These are phyloP conservation scores for Cephus runcator DNA, from an alignment of 2,888 invertebrate species.

Conservation along the genomic window DNA sequence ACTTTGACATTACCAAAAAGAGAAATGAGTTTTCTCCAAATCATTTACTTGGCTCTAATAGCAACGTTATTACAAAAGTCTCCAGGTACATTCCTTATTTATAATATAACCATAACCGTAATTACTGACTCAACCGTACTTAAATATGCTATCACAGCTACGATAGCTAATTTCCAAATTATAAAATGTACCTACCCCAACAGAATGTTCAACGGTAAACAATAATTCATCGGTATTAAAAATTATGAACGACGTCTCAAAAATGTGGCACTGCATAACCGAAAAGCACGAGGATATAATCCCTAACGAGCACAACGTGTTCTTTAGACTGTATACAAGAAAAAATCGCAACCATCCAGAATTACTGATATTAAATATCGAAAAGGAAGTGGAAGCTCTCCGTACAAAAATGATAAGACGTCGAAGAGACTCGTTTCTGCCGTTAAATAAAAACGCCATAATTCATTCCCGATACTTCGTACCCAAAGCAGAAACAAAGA, in stretches of 20 bases:
- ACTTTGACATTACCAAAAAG: not conserved
- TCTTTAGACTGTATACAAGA: conserved; percentile 25
- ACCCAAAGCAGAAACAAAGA: conserved; percentile 16
- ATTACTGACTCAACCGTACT: not conserved
- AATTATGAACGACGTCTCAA: conserved; percentile 14
- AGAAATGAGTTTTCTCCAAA: not conserved
- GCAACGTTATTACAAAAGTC: not conserved
- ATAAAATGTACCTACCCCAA: not conserved
- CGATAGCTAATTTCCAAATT: not conserved
- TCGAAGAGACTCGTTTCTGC: conserved; percentile 1
- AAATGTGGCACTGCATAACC: conserved; percentile 26
- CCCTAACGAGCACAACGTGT: conserved; percentile 20
- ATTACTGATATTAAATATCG: conserved; percentile 13
- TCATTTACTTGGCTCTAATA: not conserved
- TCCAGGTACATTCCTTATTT: not conserved
- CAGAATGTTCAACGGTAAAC: conserved; percentile 12
- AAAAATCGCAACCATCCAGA: conserved; percentile 19
- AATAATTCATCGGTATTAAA: conserved; percentile 14
- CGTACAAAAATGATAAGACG: conserved; percentile 18
- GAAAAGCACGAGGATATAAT: conserved; percentile 9
- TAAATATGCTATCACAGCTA: not conserved
- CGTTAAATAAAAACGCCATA: conserved; percentile 11
- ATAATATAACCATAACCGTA: not conserved
- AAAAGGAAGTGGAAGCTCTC: conserved; percentile 19
- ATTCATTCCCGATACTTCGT: conserved; percentile 21